Conservation (phyloP, 2,888 invertebrate species). For the Drosophila cognata region DNA sequence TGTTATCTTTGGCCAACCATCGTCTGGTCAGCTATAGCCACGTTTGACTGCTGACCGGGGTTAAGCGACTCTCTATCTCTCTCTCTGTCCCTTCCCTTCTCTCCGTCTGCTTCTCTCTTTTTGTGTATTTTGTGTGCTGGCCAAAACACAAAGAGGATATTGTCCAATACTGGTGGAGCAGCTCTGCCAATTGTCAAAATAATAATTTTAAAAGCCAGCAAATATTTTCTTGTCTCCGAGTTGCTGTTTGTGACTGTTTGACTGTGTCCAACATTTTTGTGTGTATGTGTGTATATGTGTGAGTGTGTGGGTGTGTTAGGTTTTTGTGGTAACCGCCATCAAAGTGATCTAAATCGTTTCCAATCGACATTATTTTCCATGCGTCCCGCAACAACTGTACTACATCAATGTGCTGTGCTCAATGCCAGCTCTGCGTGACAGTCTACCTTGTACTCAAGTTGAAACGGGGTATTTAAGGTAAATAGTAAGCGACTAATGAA, state of each 20-base stretch:
- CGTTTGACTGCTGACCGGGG: slow-evolving; percentile 24
- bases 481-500: not conserved
- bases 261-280: not conserved
- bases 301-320: slow-evolving; percentile 3
- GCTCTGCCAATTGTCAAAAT: slow-evolving; percentile 61
- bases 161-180: slow-evolving; percentile 34
- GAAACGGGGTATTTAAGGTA: not conserved
- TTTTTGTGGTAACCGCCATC: slow-evolving; percentile 19
- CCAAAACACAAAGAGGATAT: slow-evolving; percentile 32
- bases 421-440: not conserved
- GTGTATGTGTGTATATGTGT: not conserved
- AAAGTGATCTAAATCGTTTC: slow-evolving; percentile 54
- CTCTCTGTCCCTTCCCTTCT: not conserved
- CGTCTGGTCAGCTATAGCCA: slow-evolving; percentile 47
- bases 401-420: slow-evolving; percentile 8
- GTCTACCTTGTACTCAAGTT: slow-evolving; percentile 1
- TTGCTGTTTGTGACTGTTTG: slow-evolving; percentile 6
- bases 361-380: slow-evolving; percentile 58
- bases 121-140: slow-evolving; percentile 14
- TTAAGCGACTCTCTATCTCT: slow-evolving; percentile 30
- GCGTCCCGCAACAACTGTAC: slow-evolving; percentile 1
- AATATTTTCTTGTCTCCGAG: slow-evolving; percentile 60
- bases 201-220: slow-evolving; percentile 63
- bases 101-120: not conserved
- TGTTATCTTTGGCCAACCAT: slow-evolving; percentile 51